Conservation (phyloP, 2,888 invertebrate genomes). For the Dexiosoma caninum region DNA sequence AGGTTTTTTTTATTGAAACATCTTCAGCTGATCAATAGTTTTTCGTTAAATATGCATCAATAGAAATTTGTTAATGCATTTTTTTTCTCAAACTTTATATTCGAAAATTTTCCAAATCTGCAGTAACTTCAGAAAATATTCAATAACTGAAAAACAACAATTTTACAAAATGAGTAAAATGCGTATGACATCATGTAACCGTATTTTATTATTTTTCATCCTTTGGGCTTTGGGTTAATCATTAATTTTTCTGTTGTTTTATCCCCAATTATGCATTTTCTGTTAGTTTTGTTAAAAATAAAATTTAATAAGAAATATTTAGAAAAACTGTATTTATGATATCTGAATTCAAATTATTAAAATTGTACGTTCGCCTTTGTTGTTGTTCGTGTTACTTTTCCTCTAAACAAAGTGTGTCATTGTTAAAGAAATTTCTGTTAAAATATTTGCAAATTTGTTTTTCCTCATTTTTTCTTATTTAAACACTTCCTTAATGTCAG, state of each 20-base stretch:
- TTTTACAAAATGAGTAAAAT: background rate
- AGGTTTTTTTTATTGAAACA: too few relatives aligned
- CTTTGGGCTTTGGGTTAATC: background rate
- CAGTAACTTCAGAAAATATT: too few relatives aligned
- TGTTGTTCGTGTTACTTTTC: conserved; percentile 14
- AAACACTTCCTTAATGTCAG: conserved; percentile 59
- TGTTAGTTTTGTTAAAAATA: background rate
- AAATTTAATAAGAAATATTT: background rate
- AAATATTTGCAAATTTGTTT: conserved; percentile 22
- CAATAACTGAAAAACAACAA: background rate
- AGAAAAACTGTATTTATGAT: conserved; percentile 6
- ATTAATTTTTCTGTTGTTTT: background rate
- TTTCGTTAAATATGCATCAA: too few relatives aligned
- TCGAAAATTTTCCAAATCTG: too few relatives aligned
- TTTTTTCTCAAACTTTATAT: too few relatives aligned
- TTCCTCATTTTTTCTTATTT: background rate
- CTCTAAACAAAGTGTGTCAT: conserved; percentile 29
- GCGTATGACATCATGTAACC: conserved; percentile 27
- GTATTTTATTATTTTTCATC: background rate
- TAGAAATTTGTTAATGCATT: too few relatives aligned
- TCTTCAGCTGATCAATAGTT: too few relatives aligned
- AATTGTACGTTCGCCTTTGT: background rate
- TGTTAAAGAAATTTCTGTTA: conserved; percentile 48
- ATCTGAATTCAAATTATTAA: conserved; percentile 15
- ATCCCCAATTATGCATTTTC: too few relatives aligned